phyloP scores from a whole-genome alignment of 2,797 vertebrate genomes.

The Sparidentex hasta region DNA sequence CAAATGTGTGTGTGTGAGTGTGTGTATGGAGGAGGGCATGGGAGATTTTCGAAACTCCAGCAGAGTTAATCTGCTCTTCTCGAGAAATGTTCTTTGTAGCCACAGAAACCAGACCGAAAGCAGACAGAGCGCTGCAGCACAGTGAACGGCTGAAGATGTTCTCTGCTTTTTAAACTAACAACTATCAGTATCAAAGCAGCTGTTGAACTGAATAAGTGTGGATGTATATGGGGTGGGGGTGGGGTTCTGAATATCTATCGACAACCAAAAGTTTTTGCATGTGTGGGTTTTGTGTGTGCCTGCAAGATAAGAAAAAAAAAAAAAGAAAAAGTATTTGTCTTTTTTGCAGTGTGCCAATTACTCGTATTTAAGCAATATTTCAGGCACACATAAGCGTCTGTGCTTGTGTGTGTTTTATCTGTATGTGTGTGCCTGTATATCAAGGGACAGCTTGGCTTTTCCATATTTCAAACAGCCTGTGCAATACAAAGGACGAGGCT shows the following conservation, averaged over 20 bases:
- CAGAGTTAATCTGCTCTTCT: conserved; percentile 56
- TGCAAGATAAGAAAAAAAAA: not conserved
- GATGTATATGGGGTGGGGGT: conserved; percentile 3
- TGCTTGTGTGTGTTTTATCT: conserved; percentile 25
- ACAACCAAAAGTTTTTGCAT: conserved; percentile 20
- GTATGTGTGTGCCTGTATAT: conserved; percentile 53
- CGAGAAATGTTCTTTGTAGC: conserved; percentile 41
- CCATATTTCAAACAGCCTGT: conserved; percentile 79
- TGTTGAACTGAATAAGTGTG: conserved; percentile 12
- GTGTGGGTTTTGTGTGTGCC: conserved; percentile 2
- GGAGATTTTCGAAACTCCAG: conserved; percentile 37
- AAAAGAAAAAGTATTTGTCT: conserved; percentile 24
- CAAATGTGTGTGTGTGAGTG: conserved; percentile 1
- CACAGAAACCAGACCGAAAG: conserved; percentile 30
- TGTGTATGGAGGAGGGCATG: conserved; percentile 31
- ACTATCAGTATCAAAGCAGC: conserved; percentile 53
- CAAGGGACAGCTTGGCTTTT: conserved; percentile 65
- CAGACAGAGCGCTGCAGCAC: conserved; percentile 34
- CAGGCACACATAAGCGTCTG: conserved; percentile 31
- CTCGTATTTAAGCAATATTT: conserved; percentile 47
- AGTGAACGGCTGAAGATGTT: conserved; percentile 37
- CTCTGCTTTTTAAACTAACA: conserved; percentile 32
- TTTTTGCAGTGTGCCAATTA: conserved; percentile 52
- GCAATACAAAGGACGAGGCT: conserved; percentile 71
- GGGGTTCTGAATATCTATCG: conserved; percentile 6